Evolutionary conservation across 2,113 vertebrate genomes (phyloP), one percentile per base, ranked within the genome.

Genomic region (Callospermophilus lateralis): DNA sequence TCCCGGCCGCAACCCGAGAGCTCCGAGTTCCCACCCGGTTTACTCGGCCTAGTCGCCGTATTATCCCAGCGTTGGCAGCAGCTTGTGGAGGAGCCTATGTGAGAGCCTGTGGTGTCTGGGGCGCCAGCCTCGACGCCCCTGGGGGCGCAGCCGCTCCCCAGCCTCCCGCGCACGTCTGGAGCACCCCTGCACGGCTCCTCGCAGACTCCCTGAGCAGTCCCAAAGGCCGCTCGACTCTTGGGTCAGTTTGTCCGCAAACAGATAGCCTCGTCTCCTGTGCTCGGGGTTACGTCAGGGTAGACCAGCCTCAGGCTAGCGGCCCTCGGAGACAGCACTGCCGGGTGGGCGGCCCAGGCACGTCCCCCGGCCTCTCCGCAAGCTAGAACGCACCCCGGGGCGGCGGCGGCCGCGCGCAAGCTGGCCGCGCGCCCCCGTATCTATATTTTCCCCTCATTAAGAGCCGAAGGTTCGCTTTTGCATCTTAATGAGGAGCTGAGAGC

Each of bases 401-500:
- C 45, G 17, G 79, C 80, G 39, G 84, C 42, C 17, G 55, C 63
- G 70, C 81, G 87, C 73, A 17, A 73, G 32, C n/a, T 16, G 76
- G 70, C 55, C 58, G 89, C 94, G 90, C 88, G 79, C 53, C 63
- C 84, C 84, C 30, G 37, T 81, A 93, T 93, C 96, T 96, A 72
- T 95, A 93, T 96, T 97, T 92, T 74, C 95, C 84, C 94, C 95
- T 97, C 96, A 91, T 97, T 95, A 97, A 95, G 89, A 93, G 91
- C 65, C 48, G 8, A 42, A 89, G 96, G 86, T 96, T 94, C 48
- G 94, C 83, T 73, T 73, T 90, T 83, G 95, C 95, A 97, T 97
- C 89, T 96, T 96, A 97, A 98, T 95, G 97, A 97, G 91, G 72
- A 93, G 97, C 89, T 51, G 95, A 73, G 89, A 65, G 73, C 93